Conservation (phyloP, 2,888 invertebrate genomes). For the Hemithea aestivaria region DNA sequence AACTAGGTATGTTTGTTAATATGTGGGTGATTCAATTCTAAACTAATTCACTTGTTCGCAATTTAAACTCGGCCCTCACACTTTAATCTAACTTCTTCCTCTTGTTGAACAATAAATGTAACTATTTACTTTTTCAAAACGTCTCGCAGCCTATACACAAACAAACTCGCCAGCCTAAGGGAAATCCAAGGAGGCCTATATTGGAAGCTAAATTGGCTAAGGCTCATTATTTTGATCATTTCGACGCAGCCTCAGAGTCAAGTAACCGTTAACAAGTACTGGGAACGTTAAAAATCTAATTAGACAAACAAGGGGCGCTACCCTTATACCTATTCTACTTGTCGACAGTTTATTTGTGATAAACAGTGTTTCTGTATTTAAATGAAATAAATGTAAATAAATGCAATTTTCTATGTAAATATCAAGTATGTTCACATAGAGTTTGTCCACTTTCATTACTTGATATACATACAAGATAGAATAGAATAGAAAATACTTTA, state of each 20-base stretch:
- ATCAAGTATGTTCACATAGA: no score
- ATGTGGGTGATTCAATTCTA: no score
- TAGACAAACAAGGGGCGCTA: constrained; percentile 24
- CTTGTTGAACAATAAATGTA: no score
- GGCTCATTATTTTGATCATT: constrained; percentile 24
- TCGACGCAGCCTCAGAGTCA: constrained; percentile 21
- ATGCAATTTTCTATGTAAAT: no score
- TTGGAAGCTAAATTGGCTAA: constrained; percentile 13
- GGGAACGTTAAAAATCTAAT: constrained; percentile 26
- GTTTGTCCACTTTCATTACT: no score
- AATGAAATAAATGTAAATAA: neutral
- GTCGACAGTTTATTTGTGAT: constrained; percentile 12
- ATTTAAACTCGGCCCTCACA: no score
- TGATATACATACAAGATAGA: no score
- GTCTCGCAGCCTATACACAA: neutral
- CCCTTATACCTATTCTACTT: constrained; percentile 11
- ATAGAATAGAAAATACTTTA: no score
- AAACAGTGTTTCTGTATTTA: constrained; percentile 12
- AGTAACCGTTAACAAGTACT: constrained; percentile 27
- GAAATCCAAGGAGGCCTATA: constrained; percentile 7
- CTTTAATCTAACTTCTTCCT: no score
- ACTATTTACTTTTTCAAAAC: no score
- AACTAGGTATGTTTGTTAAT: no score
- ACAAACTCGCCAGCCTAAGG: neutral
- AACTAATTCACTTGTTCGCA: no score